Conservation (phyloP, 2,797 vertebrate species). For the Eulemur mongoz region DNA sequence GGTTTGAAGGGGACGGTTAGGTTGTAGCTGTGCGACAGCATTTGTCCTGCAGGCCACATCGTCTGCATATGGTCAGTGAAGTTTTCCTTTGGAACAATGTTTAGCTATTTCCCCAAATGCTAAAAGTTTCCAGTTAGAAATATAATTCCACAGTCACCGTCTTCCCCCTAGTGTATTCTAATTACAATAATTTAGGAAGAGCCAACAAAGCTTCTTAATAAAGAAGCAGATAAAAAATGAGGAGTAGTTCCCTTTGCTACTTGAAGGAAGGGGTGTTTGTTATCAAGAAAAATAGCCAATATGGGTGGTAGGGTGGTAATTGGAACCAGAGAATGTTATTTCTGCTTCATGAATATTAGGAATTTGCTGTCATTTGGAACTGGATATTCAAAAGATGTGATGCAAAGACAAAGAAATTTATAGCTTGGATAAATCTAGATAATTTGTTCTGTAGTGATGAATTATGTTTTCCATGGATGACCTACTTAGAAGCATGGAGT, state of each 20-base stretch:
- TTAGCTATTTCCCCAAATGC: neutral
- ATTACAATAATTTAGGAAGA: conserved; percentile 37
- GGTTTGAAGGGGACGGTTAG: neutral
- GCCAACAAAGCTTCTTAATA: neutral
- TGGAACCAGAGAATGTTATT: conserved; percentile 33
- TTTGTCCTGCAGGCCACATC: neutral
- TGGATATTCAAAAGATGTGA: conserved; percentile 53
- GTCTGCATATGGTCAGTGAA: neutral
- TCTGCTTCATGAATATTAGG: conserved; percentile 42
- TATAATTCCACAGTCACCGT: neutral
- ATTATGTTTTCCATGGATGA: conserved; percentile 63
- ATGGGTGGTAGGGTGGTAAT: neutral
- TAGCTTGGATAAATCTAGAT: conserved; percentile 55
- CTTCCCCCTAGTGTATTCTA: neutral
- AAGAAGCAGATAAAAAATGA: conserved; percentile 43
- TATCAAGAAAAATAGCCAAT: conserved; percentile 22
- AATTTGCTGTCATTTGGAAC: conserved; percentile 60
- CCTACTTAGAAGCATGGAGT: conserved; percentile 65
- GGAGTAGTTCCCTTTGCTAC: neutral
- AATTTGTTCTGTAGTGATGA: conserved; percentile 57
- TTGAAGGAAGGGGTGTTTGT: conserved; percentile 15
- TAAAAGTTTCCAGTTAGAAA: conserved; percentile 41
- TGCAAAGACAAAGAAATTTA: conserved; percentile 61
- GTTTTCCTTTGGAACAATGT: neutral
- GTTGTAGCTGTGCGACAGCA: neutral